Base-by-base conservation (phyloP, 2,797 vertebrate genomes). In the Anomalospiza imberbis region DNA sequence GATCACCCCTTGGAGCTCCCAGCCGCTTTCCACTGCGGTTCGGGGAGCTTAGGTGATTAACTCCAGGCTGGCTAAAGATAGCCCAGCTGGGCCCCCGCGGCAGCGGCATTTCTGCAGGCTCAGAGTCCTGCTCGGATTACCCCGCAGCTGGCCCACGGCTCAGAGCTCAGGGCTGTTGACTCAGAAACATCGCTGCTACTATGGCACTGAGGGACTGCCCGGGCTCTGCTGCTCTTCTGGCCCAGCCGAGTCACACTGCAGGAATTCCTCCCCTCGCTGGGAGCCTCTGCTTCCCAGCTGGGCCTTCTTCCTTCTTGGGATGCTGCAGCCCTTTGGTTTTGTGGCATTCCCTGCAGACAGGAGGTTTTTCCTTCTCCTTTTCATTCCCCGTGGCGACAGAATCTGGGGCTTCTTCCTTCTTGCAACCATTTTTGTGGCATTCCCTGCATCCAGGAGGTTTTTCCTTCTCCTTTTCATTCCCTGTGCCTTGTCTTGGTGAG, bases 1-100 rank as follows among this genome's bases (percentile, higher is more conserved):
- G 76, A 92, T 92, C 94, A 62, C 93, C 95, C 96, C 58, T 38
- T 3, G 88, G 91, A 91, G 85, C 78, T 92, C 79, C 95, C 88
- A 44, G 65, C 73, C 82, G 5, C 94, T 93, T 94, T 94, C 91
- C 96, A 88, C 91, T 74, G 93, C 24, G n/a, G 61, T 7, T 48
- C 1, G 0, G 67, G 84, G 89, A 91, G 91, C 94, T 95, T 79
- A 57, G 94, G 45, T 77, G 95, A 85, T 93, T 65, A 78, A 80
- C 89, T 83, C 26, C 0, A 55, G 36, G 75, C 2, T 45, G 70
- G 45, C 88, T 94, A 96, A 96, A 96, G 91, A 94, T 96, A 96
- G 89, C 51, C 36, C 32, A 1, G 68, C 28, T 57, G 89, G 77
- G 22, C 78, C 91, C 55, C 44, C 34, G 5, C 0, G 25, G 51